These are phyloP conservation scores for Bolinopsis microptera DNA, from an alignment of 37 sponge, comb jelly and placozoan species.

Conservation along the genomic window DNA sequence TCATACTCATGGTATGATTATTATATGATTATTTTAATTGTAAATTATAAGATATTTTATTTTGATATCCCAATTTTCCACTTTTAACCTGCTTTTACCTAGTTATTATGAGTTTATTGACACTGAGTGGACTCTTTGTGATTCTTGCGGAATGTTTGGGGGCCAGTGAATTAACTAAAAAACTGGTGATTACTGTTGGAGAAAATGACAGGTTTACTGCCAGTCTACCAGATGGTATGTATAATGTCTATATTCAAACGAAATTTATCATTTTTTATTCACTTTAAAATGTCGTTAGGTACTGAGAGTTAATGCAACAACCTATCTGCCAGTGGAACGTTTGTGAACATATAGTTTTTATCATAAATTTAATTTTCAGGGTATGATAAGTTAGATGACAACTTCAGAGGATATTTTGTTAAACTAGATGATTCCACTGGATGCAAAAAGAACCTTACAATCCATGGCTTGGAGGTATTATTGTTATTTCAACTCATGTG, in stretches of 20 bases:
- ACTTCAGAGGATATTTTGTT: conserved; percentile 2
- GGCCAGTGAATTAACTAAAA: neutral
- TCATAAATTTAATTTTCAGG: too few relatives aligned
- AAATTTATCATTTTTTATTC: neutral
- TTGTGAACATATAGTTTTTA: too few relatives aligned
- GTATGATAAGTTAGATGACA: neutral
- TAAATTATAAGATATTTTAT: too few relatives aligned
- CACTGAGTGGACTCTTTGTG: neutral
- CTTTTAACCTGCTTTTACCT: too few relatives aligned
- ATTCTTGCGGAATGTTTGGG: neutral
- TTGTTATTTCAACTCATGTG: too few relatives aligned
- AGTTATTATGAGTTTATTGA: neutral
- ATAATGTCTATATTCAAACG: neutral
- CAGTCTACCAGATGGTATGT: neutral
- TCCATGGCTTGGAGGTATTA: neutral
- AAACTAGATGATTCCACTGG: conserved; percentile 8
- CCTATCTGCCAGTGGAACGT: too few relatives aligned
- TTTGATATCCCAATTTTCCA: too few relatives aligned
- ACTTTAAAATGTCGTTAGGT: neutral
- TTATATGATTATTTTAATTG: too few relatives aligned
- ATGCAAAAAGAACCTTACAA: neutral
- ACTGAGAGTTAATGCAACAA: too few relatives aligned
- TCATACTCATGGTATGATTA: too few relatives aligned
- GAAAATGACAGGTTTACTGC: neutral
- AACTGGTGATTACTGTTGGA: neutral